Base-by-base conservation (phyloP, 2,888 invertebrate species). In the Eupithecia tripunctaria region DNA sequence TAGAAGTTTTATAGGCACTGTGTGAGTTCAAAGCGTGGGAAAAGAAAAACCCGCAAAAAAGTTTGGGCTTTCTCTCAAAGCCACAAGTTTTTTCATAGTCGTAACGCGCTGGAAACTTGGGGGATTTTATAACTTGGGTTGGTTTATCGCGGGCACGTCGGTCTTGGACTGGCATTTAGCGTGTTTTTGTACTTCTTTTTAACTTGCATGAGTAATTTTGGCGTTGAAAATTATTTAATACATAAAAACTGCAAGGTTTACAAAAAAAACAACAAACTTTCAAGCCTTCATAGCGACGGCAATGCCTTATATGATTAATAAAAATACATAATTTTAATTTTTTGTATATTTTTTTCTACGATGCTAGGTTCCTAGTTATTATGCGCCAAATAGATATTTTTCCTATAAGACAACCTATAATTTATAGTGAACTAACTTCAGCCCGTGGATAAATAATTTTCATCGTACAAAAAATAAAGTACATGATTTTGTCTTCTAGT, bases 61-160 rank as follows among this genome's bases (percentile, higher is more conserved):
- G 77, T 76, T 78, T 67, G 71, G 69, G 66, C 74, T 72, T 75
- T 76, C 74, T 76, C 75, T 77, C 76, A 79, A 77, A 79, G 77
- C 79, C 75, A 70, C 72, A 78, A 80, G 79, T 79, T 79, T 79
- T 81, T 79, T 80, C 78, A 78, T 78, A 78, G 78, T 78, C 79
- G 77, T 76, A 74, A 67, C 71, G 62, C 68, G 76, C 76, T 77
- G 68, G 62, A 77, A 79, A 78, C 73, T 77, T 76, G 62, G 64
- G 74, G n/a, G 64, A 65, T 77, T 77, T 76, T 74, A 75, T 71
- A 76, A 78, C 74, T 76, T 73, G 66, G 68, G 64, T 38, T 70
- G 75, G 69, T 76, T 79, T 77, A 79, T 76, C 73, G 76, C 75
- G 67, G 70, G 69, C 73, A 72, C 75, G 70, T 51, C 68, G 63